phyloP scores from a whole-genome alignment of 2,113 vertebrate genomes.

The Megalops atlanticus region DNA sequence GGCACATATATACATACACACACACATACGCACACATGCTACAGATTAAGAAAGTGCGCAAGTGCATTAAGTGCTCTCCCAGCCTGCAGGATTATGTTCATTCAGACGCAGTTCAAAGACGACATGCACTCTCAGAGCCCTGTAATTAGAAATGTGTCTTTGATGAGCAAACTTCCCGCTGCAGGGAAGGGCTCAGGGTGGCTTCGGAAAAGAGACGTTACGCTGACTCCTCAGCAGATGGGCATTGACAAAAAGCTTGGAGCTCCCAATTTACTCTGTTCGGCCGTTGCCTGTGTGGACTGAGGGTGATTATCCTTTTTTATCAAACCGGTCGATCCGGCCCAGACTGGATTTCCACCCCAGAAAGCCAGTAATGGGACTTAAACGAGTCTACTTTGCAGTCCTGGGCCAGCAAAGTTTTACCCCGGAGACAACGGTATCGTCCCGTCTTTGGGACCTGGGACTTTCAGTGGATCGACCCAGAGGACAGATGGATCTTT shows the following conservation, averaged over 20 bases:
- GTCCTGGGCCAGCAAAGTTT: background rate
- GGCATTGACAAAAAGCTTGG: conserved; percentile 6
- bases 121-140: background rate
- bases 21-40: background rate
- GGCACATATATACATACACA: background rate
- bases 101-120: too few relatives aligned
- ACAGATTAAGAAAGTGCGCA: too few relatives aligned
- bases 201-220: background rate
- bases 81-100: too few relatives aligned
- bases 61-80: too few relatives aligned
- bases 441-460: background rate
- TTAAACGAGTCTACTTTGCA: background rate
- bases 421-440: background rate
- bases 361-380: background rate
- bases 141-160: background rate
- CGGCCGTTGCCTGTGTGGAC: background rate
- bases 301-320: background rate
- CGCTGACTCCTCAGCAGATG: background rate
- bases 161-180: too few relatives aligned
- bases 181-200: background rate
- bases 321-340: background rate
- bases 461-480: background rate
- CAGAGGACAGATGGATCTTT: background rate
- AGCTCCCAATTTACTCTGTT: conserved; percentile 1
- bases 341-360: background rate